Base-by-base conservation (phyloP, 30 jellyfish, hydroid and myxozoan genomes). In the Nemopilema nomurai region DNA sequence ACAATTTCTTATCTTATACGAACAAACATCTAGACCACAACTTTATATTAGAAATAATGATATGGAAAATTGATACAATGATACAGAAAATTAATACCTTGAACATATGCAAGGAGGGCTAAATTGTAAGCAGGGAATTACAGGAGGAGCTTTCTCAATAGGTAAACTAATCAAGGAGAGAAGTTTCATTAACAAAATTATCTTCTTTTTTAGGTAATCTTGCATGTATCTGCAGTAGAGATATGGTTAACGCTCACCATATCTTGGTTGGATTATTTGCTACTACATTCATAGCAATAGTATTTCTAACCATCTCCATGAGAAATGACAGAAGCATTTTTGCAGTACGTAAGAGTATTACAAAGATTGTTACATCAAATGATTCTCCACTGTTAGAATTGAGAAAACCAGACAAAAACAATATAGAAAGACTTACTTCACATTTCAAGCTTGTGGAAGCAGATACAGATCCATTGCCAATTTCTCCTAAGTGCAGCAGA, bases 381-480 rank as follows among this genome's bases (percentile, higher is more conserved):
- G 25, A 49, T 7, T 17, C 28, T 51, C 23, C 23, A 23, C 21
- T 0, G 9, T 18, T 13, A 23, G 19, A 32, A 27, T 18, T 21
- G 8, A 71, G 90, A 27, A 72, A 41, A 18, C 83, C 51, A 16
- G 66, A 88, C 32, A 26, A 71, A 19, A 65, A 33, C 0, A 27
- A 72, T 23, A 32, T 88, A 50, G 67, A 82, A 75, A 82, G 68
- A 22, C 51, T 92, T 27, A 29, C 77, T 41, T 53, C 66, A 63
- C 79, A 69, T 63, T 33, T 41, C 41, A 82, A 64, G 53, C 67
- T 20, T 16, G 70, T 92, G 28, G 97, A 92, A 71, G 18, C 30
- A 24, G 90, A 28, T 24, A 92, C 98, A 57, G 95, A 77, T 21
- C 98, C 98, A 57, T 78, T 83, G 51, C 83, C 87, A 28, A 51